phyloP scores from a whole-genome alignment of 2,113 vertebrate species.

The Tapirus terrestris region DNA sequence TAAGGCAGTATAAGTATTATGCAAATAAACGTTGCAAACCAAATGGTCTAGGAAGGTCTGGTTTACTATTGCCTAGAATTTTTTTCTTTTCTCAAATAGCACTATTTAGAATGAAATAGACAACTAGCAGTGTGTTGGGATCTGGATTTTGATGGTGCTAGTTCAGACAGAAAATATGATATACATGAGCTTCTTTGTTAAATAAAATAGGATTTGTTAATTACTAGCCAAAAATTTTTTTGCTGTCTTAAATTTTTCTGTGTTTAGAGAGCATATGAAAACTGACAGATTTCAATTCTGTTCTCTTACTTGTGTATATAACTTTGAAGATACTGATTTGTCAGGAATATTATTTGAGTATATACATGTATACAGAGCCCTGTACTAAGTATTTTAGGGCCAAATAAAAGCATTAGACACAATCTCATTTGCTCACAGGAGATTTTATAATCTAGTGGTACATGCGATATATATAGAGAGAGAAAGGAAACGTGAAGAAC shows the following conservation, averaged over 20 bases:
- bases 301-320: not conserved
- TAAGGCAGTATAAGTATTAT: not conserved
- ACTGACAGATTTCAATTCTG: not conserved
- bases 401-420: constrained; percentile 40
- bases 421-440: constrained; percentile 23
- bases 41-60: not conserved
- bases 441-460: not conserved
- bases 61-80: not conserved
- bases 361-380: not conserved
- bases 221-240: not conserved
- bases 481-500: not conserved
- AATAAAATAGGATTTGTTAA: constrained; percentile 28
- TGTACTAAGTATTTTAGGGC: not conserved
- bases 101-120: not conserved
- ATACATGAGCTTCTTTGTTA: not conserved
- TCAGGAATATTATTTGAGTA: constrained; percentile 15
- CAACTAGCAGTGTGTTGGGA: not conserved
- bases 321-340: constrained; percentile 41
- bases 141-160: not conserved
- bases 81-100: not conserved
- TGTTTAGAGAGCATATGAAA: constrained; percentile 30
- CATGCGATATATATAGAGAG: not conserved
- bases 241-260: not conserved
- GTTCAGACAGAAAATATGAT: not conserved
- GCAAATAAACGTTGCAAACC: not conserved